Percentiles rank a stretch among this genome's conserved stretches.
Conservation (phyloP, 2,888 invertebrate genomes). For the Alcis repandata region DNA sequence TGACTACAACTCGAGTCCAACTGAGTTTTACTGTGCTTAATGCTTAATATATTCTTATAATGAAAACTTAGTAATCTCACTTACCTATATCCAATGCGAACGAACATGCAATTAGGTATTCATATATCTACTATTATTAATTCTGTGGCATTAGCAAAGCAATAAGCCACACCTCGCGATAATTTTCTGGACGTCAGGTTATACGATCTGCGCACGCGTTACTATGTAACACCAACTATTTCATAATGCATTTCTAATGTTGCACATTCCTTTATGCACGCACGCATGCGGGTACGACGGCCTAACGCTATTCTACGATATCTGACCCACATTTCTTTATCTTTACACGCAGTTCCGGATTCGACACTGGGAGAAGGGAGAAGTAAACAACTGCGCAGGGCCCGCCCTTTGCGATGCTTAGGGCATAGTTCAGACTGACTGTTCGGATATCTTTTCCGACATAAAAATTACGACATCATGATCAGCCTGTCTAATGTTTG, state of each 20-base stretch:
- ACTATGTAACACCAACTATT: slow-evolving; percentile 42
- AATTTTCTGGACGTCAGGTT: slow-evolving; percentile 51
- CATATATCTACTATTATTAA: too few species aligned
- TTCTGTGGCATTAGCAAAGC: too few species aligned
- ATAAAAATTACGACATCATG: too few species aligned
- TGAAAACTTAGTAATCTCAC: too few species aligned
- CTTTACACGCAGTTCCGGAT: slow-evolving; percentile 52
- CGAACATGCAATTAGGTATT: slow-evolving; percentile 1
- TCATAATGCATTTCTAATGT: slow-evolving; percentile 63
- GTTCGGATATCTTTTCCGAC: background rate
- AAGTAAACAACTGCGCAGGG: slow-evolving; percentile 17
- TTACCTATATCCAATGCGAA: too few species aligned
- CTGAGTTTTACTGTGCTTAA: too few species aligned
- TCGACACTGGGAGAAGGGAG: slow-evolving; percentile 9
- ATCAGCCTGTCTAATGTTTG: too few species aligned
- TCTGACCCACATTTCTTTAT: slow-evolving; percentile 78
- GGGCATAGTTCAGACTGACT: slow-evolving; percentile 2
- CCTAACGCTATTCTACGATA: slow-evolving; percentile 63
- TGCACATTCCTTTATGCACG: slow-evolving; percentile 57
- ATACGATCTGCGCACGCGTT: slow-evolving; percentile 43
- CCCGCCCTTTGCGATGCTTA: background rate
- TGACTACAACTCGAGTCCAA: too few species aligned
- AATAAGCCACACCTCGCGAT: slow-evolving; percentile 31
- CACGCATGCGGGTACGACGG: slow-evolving; percentile 52
- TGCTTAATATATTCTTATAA: too few species aligned